Evolutionary conservation across 2,113 vertebrate genomes (phyloP).

Genomic region (Otus sunia): DNA sequence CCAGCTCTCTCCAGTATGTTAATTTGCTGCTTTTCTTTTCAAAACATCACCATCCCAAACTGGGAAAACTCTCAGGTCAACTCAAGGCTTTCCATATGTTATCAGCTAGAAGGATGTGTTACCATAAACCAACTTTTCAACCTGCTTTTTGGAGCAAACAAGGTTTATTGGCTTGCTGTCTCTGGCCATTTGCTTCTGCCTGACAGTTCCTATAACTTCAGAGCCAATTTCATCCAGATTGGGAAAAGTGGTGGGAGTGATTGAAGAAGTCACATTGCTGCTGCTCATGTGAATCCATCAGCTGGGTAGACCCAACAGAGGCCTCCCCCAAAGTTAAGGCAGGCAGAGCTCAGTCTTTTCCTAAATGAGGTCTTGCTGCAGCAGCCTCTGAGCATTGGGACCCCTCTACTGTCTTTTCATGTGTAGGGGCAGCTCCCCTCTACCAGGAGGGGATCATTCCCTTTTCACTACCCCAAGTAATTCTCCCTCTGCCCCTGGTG

Average conservation of each 20-base stretch:
- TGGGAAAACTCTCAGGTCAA: background rate
- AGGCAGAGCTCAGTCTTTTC: background rate
- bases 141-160: background rate
- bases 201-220: background rate
- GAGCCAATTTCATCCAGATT: background rate
- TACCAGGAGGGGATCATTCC: background rate
- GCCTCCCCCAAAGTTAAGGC: background rate
- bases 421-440: fast-evolving
- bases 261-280: background rate
- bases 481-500: background rate
- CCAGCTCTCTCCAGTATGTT: background rate
- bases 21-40: background rate
- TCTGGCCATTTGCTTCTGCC: background rate
- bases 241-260: background rate
- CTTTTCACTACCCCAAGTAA: background rate
- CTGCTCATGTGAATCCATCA: fast-evolving
- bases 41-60: background rate
- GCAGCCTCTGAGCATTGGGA: no score
- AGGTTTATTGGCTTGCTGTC: fast-evolving
- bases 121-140: background rate
- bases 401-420: background rate
- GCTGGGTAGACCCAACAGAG: background rate
- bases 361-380: background rate
- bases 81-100: background rate
- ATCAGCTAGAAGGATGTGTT: background rate